phyloP scores from a whole-genome alignment of 2,888 invertebrate genomes.

The Kuschelorhynchus macadamiae region DNA sequence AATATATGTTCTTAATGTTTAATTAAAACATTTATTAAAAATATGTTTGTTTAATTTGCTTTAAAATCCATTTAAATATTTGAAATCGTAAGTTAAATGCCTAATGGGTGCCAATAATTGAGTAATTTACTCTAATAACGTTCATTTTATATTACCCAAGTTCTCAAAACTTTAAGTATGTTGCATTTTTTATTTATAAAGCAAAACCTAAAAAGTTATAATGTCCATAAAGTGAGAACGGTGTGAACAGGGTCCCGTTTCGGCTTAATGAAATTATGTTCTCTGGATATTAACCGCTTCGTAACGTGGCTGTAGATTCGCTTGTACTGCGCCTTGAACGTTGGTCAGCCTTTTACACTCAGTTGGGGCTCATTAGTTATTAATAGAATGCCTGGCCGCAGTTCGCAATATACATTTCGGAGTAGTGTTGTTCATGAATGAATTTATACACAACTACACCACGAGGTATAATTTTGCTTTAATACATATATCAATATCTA shows the following conservation, averaged over 20 bases:
- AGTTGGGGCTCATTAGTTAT: not conserved
- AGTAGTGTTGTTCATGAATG: not conserved
- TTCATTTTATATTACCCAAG: too few relatives aligned
- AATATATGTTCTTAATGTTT: too few relatives aligned
- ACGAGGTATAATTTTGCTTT: not conserved
- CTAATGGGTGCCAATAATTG: too few relatives aligned
- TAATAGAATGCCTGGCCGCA: not conserved
- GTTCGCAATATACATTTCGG: not conserved
- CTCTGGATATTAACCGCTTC: not conserved
- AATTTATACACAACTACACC: conserved; percentile 5
- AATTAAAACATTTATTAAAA: too few relatives aligned
- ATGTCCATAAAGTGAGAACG: not conserved
- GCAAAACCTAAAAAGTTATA: not conserved
- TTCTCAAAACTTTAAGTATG: too few relatives aligned
- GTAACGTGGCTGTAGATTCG: not conserved
- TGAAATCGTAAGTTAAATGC: too few relatives aligned
- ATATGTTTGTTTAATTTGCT: too few relatives aligned
- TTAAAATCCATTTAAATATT: too few relatives aligned
- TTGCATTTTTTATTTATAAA: too few relatives aligned
- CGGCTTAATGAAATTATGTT: not conserved
- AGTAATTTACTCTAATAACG: too few relatives aligned
- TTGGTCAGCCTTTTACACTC: not conserved
- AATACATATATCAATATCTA: too few relatives aligned
- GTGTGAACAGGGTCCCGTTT: not conserved
- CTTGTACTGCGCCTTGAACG: not conserved